phyloP scores from a whole-genome alignment of 2,113 vertebrate species.

The Electrona antarctica region DNA sequence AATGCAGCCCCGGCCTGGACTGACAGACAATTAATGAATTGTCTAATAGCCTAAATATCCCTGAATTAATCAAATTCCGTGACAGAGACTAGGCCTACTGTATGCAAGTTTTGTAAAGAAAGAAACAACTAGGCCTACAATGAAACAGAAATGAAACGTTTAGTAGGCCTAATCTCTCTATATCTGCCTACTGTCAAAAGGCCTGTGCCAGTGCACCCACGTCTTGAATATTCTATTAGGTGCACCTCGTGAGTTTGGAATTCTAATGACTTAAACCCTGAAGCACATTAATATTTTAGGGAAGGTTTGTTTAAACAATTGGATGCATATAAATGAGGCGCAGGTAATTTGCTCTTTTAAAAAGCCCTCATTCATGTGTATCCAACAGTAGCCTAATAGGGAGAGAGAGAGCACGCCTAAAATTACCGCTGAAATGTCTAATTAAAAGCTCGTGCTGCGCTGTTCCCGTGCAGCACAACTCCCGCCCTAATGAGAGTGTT shows the following conservation, averaged over 20 bases:
- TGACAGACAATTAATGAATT: no score
- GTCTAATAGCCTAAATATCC: no score
- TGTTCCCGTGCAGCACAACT: conserved; percentile 35
- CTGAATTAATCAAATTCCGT: no score
- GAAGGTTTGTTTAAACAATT: conserved; percentile 72
- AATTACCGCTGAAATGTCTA: conserved; percentile 78
- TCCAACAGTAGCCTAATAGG: conserved; percentile 60
- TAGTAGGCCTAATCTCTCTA: background rate
- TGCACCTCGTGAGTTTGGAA: conserved; percentile 52
- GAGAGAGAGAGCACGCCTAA: conserved; percentile 52
- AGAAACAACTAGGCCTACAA: no score
- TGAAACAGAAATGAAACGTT: conserved; percentile 7
- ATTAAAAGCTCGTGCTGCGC: conserved; percentile 68
- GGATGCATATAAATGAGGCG: conserved; percentile 65
- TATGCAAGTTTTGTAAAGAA: no score
- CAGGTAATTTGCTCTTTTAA: conserved; percentile 49
- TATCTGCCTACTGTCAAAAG: background rate
- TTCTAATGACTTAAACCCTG: conserved; percentile 59
- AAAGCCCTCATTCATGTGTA: conserved; percentile 52
- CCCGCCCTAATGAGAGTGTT: conserved; percentile 41
- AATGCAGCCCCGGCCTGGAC: no score
- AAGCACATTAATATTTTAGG: conserved; percentile 74
- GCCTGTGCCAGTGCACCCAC: background rate
- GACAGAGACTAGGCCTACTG: conserved; percentile 27
- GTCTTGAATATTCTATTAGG: conserved; percentile 51